Base-by-base conservation (phyloP, 2,797 vertebrate species). In the Australoheros facetus region DNA sequence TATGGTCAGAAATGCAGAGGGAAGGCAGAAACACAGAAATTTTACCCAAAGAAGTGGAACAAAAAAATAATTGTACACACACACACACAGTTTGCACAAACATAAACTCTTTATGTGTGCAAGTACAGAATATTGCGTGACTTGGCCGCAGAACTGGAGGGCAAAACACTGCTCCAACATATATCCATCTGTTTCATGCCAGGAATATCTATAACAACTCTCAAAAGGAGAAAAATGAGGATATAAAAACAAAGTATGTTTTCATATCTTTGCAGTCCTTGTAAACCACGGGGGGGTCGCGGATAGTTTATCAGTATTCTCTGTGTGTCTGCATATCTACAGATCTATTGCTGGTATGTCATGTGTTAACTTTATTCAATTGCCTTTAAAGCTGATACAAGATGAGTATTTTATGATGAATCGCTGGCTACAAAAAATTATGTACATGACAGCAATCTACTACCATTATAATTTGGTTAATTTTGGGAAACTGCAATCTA, bases 161-260 rank as follows among this genome's bases (percentile, higher is more conserved):
- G 26, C 17, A 69, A 19, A 69, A 69, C 10, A 51, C 23, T 30
- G 42, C 62, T 51, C 42, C 10, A 13, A 51, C 42, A 51, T 69
- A n/a, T 13, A 51, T 17, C 26, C 16, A 69, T 69, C 26, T 69
- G 64, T n/a, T 51, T 69, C 6, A 69, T 51, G 11, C 26, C 11
- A 13, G 30, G 45, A 51, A 51, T 51, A 51, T 30, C 48, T 69
- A 48, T 69, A 0, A n/a, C 62, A 48, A 48, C 45, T 48, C 45
- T 66, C 16, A 30, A 3, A 51, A 30, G 26, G 42, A 51, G 62
- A 3, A n/a, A 69, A 69, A 51, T 51, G 1, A 69, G 45, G 26
- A 30, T 26, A 51, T 51, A 1, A 6, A 0, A 69, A 7, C 39
- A 12, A 66, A 45, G 5, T 0, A 11, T 34, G 13, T 13, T 45